Conservation (phyloP, 2,113 vertebrate genomes). For the Eurypyga helias region DNA sequence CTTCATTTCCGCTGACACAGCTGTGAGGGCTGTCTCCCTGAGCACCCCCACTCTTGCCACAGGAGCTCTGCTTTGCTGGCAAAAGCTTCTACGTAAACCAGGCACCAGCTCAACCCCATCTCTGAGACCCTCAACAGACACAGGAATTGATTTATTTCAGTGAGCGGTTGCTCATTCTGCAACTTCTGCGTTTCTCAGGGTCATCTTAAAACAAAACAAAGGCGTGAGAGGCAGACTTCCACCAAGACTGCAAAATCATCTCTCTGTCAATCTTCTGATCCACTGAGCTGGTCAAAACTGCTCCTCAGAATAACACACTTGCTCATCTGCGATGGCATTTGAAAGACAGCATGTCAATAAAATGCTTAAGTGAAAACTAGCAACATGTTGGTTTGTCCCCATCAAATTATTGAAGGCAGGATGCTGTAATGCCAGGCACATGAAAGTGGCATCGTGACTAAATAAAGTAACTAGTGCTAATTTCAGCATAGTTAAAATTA, state of each 20-base stretch:
- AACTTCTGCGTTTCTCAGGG: constrained; percentile 2
- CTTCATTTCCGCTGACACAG: neutral
- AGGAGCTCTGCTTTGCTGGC: neutral
- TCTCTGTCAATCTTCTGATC: neutral
- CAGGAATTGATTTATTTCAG: constrained; percentile 1
- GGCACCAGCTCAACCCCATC: neutral
- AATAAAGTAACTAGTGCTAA: neutral
- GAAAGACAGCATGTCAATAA: neutral
- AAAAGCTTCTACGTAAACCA: neutral
- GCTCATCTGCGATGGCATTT: neutral
- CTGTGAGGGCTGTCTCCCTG: rapidly evolving
- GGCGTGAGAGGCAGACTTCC: neutral
- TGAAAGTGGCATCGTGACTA: neutral
- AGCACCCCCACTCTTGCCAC: too few species aligned
- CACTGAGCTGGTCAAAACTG: neutral
- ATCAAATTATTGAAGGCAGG: neutral
- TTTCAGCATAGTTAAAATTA: neutral
- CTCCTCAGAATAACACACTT: neutral
- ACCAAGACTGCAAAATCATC: neutral
- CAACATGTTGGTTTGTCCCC: neutral
- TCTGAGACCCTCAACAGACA: neutral
- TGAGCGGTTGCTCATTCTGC: neutral
- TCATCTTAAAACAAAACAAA: neutral
- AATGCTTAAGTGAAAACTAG: neutral
- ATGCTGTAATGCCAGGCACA: neutral